Evolutionary conservation across 2,797 vertebrate genomes (phyloP).

Genomic region (Sebastes hubbsi): DNA sequence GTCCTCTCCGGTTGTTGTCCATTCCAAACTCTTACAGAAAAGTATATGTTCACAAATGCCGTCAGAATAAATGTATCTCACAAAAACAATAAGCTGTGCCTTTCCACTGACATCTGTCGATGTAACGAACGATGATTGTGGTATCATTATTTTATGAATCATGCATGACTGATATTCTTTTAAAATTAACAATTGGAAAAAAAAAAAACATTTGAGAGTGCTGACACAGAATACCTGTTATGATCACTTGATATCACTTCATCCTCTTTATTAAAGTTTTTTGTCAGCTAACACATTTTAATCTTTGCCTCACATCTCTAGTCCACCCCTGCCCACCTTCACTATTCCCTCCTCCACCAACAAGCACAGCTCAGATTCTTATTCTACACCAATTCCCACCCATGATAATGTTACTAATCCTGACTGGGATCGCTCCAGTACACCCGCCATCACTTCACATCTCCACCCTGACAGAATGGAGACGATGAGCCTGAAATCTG

Average conservation of each 20-base stretch:
- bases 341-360: not conserved
- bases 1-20: not conserved
- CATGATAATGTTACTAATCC: constrained; percentile 73
- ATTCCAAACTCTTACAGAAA: not conserved
- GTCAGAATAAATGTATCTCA: not conserved
- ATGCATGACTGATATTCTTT: not conserved
- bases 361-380: constrained; percentile 31
- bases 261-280: not conserved
- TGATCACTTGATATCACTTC: not conserved
- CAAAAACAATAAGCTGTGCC: not conserved
- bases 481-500: constrained; percentile 67
- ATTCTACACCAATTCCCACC: constrained; percentile 54
- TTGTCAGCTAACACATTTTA: constrained; percentile 29
- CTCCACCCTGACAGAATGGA: constrained; percentile 65
- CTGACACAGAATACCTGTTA: not conserved
- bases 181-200: not conserved
- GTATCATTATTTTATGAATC: not conserved
- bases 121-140: no score
- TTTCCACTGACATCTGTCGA: not conserved
- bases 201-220: not conserved
- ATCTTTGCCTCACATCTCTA: constrained; percentile 1
- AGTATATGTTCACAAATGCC: not conserved
- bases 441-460: constrained; percentile 50
- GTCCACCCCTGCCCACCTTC: not conserved
- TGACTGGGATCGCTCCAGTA: constrained; percentile 57